Evolutionary conservation across 1,140 invertebrate genomes (phyloP).

Genomic region (Ooceraea biroi): DNA sequence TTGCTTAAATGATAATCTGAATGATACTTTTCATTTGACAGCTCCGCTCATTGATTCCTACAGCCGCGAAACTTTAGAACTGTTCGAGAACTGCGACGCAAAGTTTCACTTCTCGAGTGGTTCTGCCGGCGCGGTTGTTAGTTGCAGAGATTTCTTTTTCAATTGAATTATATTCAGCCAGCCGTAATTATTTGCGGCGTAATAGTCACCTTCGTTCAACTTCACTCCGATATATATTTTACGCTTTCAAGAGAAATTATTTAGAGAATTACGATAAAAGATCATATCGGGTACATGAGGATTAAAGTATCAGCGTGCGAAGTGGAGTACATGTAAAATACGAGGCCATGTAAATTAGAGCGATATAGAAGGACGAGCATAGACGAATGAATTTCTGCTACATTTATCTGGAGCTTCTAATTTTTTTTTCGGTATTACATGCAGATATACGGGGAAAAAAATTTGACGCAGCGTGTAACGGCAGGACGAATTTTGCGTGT

Average conservation of each 20-base stretch:
- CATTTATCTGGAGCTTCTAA: background rate
- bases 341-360: background rate
- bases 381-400: no score
- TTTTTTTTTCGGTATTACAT: conserved; percentile 32
- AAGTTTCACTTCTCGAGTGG: background rate
- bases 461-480: background rate
- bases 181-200: background rate
- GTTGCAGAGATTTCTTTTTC: conserved; percentile 26
- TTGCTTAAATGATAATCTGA: background rate
- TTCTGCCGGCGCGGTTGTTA: background rate
- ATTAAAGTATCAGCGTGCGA: background rate
- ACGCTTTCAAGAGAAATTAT: conserved; percentile 31
- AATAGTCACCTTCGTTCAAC: conserved; percentile 2
- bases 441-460: background rate
- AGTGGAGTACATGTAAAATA: conserved; percentile 12
- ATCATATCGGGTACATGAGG: conserved; percentile 8
- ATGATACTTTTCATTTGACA: background rate
- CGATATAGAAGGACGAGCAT: background rate
- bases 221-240: conserved; percentile 14
- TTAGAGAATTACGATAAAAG: background rate
- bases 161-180: conserved; percentile 49
- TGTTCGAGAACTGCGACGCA: background rate
- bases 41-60: background rate
- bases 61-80: background rate
- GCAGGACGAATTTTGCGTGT: conserved; percentile 5